Percentiles rank a stretch among this genome's conserved stretches.
These are phyloP conservation scores for Gopherus flavomarginatus DNA, from an alignment of 2,113 vertebrate genomes.

Conservation along the genomic window DNA sequence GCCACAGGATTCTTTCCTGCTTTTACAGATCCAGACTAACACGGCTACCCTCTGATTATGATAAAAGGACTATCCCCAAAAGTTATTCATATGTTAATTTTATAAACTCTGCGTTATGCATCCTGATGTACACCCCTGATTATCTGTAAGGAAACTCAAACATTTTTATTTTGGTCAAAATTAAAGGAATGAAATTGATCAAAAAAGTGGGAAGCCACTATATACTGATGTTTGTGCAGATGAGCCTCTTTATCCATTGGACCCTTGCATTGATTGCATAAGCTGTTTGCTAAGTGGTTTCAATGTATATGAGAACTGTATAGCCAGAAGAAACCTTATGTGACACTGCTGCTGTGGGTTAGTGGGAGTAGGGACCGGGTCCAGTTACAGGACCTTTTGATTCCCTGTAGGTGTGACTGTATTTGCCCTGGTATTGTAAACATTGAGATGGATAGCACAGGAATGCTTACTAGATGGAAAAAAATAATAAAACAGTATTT, in stretches of 20 bases:
- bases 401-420: neutral
- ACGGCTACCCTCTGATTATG: no score
- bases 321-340: neutral
- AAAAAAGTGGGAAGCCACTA: neutral
- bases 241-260: neutral
- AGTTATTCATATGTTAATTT: neutral
- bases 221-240: fast-evolving
- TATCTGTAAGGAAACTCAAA: neutral
- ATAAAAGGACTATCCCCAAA: neutral
- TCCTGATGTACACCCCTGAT: neutral
- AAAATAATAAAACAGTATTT: neutral
- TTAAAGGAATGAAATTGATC: neutral
- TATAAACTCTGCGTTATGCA: neutral
- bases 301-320: neutral
- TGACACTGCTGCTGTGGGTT: neutral
- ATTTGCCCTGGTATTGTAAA: neutral
- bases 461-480: neutral
- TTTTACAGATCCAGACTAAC: no score
- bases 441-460: neutral
- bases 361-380: neutral
- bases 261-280: neutral
- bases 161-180: neutral
- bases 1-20: no score
- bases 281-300: neutral
- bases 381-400: neutral